Percentiles rank a stretch among this genome's conserved stretches.
Evolutionary conservation across 2,888 invertebrate genomes (phyloP).

Genomic region (Acanthoscelides obtectus): DNA sequence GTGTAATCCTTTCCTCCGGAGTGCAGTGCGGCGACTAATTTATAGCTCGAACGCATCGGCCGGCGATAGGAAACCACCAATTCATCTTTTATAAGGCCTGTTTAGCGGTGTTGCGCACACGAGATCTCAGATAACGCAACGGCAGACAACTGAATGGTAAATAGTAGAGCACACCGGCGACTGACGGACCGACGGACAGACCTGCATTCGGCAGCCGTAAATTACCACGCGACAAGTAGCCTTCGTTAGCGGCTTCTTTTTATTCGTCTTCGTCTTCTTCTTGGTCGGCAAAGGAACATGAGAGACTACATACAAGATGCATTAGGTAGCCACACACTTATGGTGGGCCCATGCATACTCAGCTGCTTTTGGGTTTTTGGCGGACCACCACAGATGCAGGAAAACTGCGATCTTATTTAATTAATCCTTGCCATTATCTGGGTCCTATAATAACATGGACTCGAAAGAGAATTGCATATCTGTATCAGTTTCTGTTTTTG

Average conservation of each 20-base stretch:
- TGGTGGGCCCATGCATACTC: not conserved
- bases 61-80: not conserved
- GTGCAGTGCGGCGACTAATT: not conserved
- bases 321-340: not conserved
- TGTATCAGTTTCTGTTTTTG: too few species aligned
- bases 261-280: not conserved
- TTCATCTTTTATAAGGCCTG: not conserved
- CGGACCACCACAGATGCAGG: too few species aligned
- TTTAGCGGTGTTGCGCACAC: not conserved
- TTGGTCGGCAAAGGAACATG: not conserved
- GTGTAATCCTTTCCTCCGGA: not conserved
- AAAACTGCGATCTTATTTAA: too few species aligned
- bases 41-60: not conserved
- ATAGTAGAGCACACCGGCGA: not conserved
- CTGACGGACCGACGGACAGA: slow-evolving; percentile 27
- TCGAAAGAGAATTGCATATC: too few species aligned
- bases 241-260: slow-evolving; percentile 24
- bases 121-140: not conserved
- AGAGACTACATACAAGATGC: not conserved
- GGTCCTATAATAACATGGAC: too few species aligned
- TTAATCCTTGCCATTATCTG: too few species aligned
- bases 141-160: not conserved
- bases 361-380: not conserved
- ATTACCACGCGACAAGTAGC: slow-evolving; percentile 41
- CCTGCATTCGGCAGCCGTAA: slow-evolving; percentile 39